A percentile compares a stretch with the other conserved stretches of the same genome.
Conservation (phyloP, 2,888 invertebrate species). For the Tridacna crocea region DNA sequence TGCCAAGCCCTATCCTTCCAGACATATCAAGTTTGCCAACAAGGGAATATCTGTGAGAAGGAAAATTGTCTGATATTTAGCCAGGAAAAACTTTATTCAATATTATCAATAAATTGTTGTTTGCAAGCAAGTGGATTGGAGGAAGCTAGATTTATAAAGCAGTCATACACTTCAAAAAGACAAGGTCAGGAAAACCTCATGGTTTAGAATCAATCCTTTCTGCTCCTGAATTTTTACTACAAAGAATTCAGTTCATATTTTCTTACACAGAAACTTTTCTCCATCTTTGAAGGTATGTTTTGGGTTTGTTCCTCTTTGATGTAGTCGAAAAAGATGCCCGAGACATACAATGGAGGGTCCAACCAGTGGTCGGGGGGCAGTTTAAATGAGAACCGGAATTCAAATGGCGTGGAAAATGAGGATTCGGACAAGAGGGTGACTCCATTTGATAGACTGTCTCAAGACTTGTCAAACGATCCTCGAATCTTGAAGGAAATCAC, state of each 20-base stretch:
- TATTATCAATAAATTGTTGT: neutral
- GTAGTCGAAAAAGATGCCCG: conserved; percentile 34
- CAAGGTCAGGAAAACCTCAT: neutral
- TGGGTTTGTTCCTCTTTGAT: neutral
- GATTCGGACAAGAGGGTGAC: conserved; percentile 67
- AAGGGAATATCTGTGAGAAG: neutral
- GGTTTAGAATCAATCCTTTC: no score
- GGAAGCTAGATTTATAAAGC: neutral
- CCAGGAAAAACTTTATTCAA: neutral
- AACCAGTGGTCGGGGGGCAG: conserved; percentile 19
- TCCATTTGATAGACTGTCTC: conserved; percentile 79
- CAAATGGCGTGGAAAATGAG: conserved; percentile 45
- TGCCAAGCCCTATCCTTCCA: neutral
- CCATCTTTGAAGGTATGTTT: neutral
- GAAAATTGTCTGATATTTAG: neutral
- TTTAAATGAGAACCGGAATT: conserved; percentile 29
- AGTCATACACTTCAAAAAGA: no score
- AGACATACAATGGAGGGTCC: conserved; percentile 57
- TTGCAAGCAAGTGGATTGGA: neutral
- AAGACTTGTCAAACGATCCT: conserved; percentile 80
- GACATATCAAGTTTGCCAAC: conserved; percentile 9
- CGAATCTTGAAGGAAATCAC: conserved; percentile 87
- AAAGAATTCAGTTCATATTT: no score
- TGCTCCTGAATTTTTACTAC: no score
- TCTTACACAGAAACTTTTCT: no score